Evolutionary conservation across 2,113 vertebrate genomes (phyloP).

Genomic region (Laticauda laticaudata): DNA sequence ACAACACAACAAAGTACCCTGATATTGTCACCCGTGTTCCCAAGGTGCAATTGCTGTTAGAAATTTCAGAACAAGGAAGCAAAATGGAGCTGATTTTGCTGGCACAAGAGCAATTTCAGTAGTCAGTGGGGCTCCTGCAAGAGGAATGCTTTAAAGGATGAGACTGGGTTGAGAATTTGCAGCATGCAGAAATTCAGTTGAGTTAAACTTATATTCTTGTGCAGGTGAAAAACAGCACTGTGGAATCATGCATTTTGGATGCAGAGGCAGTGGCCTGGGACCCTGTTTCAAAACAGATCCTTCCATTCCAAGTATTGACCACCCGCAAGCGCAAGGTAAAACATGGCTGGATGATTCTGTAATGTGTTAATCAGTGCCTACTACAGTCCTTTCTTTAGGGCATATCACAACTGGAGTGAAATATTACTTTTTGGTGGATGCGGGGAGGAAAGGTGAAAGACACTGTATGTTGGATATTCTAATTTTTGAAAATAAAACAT

Average conservation of each 20-base stretch:
- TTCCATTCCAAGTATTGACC: conserved; percentile 89
- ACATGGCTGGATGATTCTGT: background rate
- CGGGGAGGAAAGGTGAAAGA: background rate
- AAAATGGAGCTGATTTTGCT: background rate
- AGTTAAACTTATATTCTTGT: background rate
- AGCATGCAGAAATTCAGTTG: background rate
- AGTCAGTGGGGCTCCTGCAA: background rate
- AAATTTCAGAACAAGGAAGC: background rate
- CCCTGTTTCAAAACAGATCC: conserved; percentile 84
- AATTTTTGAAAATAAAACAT: background rate
- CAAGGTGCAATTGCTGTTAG: conserved; percentile 68
- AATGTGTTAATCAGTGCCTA: background rate
- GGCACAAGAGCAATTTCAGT: background rate
- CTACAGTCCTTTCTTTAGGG: background rate
- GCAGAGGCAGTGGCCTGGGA: conserved; percentile 89
- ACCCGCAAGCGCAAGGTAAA: conserved; percentile 88
- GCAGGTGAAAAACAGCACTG: conserved; percentile 78
- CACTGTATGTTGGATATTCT: background rate
- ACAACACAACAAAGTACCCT: conserved; percentile 88
- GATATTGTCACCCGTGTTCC: conserved; percentile 84
- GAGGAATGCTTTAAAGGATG: background rate
- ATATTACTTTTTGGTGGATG: background rate
- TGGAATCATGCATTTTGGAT: conserved; percentile 84
- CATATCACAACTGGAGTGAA: background rate
- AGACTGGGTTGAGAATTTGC: background rate